Evolutionary conservation across 92 coral and sea anemone species (phyloP).

Genomic region (Palythoa grandis): DNA sequence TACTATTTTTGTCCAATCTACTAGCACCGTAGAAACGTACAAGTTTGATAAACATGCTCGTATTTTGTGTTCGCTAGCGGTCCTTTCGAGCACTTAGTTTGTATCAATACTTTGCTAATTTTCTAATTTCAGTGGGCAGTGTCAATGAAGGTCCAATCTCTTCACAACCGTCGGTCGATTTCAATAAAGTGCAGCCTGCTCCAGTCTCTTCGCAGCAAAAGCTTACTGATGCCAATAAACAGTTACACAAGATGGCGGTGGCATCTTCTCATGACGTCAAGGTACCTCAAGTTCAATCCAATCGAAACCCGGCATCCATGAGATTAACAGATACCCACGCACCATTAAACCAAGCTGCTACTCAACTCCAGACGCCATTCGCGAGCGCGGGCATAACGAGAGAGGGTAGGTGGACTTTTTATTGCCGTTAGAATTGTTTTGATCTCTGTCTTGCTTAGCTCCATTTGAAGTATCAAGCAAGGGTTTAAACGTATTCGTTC

Average conservation of each 20-base stretch:
- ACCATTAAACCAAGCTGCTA: not conserved
- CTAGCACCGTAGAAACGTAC: not conserved
- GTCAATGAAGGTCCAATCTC: conserved; percentile 6
- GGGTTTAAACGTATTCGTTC: too few relatives aligned
- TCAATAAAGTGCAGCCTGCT: conserved; percentile 13
- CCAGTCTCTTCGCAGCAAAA: conserved; percentile 8
- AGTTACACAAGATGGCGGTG: not conserved
- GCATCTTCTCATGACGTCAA: not conserved
- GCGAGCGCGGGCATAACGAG: not conserved
- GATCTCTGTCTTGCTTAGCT: too few relatives aligned
- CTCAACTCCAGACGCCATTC: not conserved
- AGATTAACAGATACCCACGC: not conserved
- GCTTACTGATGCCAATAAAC: not conserved
- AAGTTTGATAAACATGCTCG: not conserved
- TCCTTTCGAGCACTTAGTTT: not conserved
- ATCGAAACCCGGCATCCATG: not conserved
- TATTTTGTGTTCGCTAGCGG: not conserved
- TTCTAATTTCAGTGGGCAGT: conserved; percentile 29
- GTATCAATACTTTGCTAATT: not conserved
- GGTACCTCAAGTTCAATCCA: not conserved
- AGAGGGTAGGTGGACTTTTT: conserved; percentile 1
- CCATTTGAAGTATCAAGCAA: too few relatives aligned
- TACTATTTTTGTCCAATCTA: too few relatives aligned
- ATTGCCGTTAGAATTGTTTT: too few relatives aligned
- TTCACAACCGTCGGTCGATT: conserved; percentile 14